Evolutionary conservation across 1,140 invertebrate species (phyloP).

Genomic region (Solenopsis fugax): DNA sequence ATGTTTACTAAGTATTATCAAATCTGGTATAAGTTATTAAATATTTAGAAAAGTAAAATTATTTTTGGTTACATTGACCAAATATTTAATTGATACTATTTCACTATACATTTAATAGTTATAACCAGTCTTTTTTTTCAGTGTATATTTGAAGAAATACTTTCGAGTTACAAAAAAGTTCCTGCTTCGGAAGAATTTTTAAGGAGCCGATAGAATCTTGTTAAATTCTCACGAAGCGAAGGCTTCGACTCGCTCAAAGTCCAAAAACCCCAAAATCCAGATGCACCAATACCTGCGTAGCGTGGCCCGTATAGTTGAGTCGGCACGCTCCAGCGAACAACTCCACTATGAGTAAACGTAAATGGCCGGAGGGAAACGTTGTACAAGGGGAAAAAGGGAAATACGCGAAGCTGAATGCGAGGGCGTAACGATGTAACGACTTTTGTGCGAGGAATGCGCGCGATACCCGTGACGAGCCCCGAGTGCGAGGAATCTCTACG

Average conservation of each 20-base stretch:
- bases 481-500: conserved; percentile 60
- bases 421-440: conserved; percentile 63
- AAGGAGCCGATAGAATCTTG: background rate
- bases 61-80: too few species aligned
- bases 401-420: conserved; percentile 50
- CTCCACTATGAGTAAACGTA: conserved; percentile 56
- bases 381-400: conserved; percentile 31
- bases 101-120: too few species aligned
- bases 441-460: conserved; percentile 55
- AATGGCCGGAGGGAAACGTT: conserved; percentile 35
- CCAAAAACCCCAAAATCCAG: background rate
- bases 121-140: too few species aligned
- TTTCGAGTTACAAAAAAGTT: too few species aligned
- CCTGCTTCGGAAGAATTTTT: too few species aligned
- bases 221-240: background rate
- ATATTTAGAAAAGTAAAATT: too few species aligned
- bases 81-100: too few species aligned
- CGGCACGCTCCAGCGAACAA: conserved; percentile 17
- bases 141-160: background rate
- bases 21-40: too few species aligned
- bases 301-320: background rate
- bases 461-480: conserved; percentile 59
- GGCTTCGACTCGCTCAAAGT: conserved; percentile 3
- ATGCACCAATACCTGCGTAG: background rate
- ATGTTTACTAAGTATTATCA: too few species aligned